Evolutionary conservation across 2,797 vertebrate genomes (phyloP), one percentile per base, ranked within the genome.

Genomic region (Neostethus bicornis): DNA sequence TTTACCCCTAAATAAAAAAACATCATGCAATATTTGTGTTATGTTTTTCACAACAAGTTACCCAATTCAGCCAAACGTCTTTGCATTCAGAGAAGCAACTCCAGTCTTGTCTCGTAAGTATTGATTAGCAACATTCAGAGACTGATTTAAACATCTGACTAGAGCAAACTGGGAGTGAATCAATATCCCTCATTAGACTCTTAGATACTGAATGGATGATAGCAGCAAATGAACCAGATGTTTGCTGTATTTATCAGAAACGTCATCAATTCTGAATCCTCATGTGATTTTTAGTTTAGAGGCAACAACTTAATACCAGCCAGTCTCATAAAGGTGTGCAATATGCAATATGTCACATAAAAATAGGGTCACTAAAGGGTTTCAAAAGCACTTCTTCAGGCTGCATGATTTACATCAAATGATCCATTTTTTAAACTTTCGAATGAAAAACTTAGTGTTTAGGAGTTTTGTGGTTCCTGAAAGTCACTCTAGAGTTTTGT

Each of bases 371-470:
- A 55, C 44, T 62, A 17, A 80, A 80, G 85, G 77, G 75, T 61
- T 50, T 75, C 48, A 29, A 47, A 70, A 64, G 59, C 54, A 57
- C 77, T 61, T 79, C 43, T 66, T 37, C 75, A 70, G 56, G 62
- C 41, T 41, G 57, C 73, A 68, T 39, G 57, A 68, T 76, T 69
- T 58, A 64, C 74, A 66, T 80, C 32, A 66, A 83, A 73, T 61
- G 72, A 85, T 79, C 76, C 67, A 21, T 53, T 54, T 63, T 72
- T 74, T 74, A 78, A 57, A 19, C 77, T 82, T 75, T 82, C 79
- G 87, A 66, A 61, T 77, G 56, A 75, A 85, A 84, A 69, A 73
- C 81, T 81, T 78, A 77, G 75, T 73, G 75, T 85, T 80, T 78
- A 77, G 81, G 76, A 68, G 69, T 56, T 48, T 49, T 49, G 64